These are phyloP conservation scores for Drosophila nigromelanica DNA, from an alignment of 1,140 invertebrate species.

Conservation along the genomic window DNA sequence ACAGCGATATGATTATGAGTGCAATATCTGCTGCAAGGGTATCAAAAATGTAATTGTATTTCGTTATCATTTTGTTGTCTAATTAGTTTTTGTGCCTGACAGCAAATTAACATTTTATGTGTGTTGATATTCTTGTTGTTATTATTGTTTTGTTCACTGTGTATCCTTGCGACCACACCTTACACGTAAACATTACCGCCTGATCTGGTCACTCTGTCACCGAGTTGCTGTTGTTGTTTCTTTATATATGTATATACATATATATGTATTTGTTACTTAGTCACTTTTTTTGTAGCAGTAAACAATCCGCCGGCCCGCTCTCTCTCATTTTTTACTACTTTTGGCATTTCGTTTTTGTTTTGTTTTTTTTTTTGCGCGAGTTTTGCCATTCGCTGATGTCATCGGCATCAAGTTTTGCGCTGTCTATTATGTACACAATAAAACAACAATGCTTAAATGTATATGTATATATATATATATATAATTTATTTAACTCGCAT, in stretches of 20 bases:
- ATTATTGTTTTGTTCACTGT: slow-evolving; percentile 4
- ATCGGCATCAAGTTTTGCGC: slow-evolving; percentile 42
- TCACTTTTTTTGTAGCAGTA: slow-evolving; percentile 39
- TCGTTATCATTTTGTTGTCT: slow-evolving; percentile 42
- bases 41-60: background rate
- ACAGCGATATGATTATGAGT: background rate
- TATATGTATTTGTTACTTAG: slow-evolving; percentile 25
- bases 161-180: slow-evolving; percentile 43
- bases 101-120: slow-evolving; percentile 26
- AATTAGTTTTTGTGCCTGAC: slow-evolving; percentile 52
- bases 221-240: slow-evolving; percentile 14
- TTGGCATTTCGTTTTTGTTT: slow-evolving; percentile 21
- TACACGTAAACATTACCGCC: slow-evolving; percentile 5
- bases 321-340: slow-evolving; percentile 29
- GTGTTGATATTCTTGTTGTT: slow-evolving; percentile 18
- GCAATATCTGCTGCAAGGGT: slow-evolving; percentile 17
- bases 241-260: background rate
- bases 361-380: slow-evolving; percentile 3
- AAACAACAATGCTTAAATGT: slow-evolving; percentile 12
- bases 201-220: slow-evolving; percentile 16
- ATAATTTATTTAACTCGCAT: background rate
- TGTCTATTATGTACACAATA: slow-evolving; percentile 20
- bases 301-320: slow-evolving; percentile 33
- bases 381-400: slow-evolving; percentile 60
- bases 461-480: background rate